Evolutionary conservation across 1,140 invertebrate species (phyloP), one percentile per base, ranked within the genome.

Genomic region (Solenopsis fugax): DNA sequence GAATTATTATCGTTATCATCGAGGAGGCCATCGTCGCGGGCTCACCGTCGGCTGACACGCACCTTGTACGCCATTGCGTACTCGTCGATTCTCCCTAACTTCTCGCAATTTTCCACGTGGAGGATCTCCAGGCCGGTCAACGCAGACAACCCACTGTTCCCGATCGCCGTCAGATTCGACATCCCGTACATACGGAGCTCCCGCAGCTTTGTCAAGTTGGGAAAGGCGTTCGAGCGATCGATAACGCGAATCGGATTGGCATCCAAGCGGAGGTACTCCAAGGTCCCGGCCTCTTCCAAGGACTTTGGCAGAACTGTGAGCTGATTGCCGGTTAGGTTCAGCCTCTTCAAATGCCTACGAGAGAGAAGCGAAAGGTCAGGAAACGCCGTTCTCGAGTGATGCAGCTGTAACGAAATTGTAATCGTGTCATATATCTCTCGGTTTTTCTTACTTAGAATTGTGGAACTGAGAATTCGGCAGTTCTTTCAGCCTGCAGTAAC

Each of bases 281-380:
- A 93, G 41, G 95, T 95, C 56, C 95, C 95, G 0, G 96, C 96
- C 67, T 96, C 95, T 4, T 95, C 94, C 1, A 98, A 90, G n/a
- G 96, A 95, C 5, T 94, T 91, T 0, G 97, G 97, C 1, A 97
- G 91, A 16, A 93, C 91, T 0, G 91, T 92, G 9, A 98, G 96
- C 9, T 95, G 86, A 94, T 98, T 98, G 80, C 96, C 96, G n/a
- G 96, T 96, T 45, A 98, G 92, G 91, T 97, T 96, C 29, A 98
- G 92, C n/a, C 94, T 95, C 84, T 96, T 96, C 21, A 98, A 93
- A 80, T 96, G 94, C 5, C 95, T 95, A 52, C 12, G 6, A 12
- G 7, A 85, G 90, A 60, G 5, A 37, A 58, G 10, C 3, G 13
- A 58, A 48, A 2, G 12, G 2, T 75, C 16, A 45, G 12, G 24